A percentile compares a stretch with the other conserved stretches of the same genome.
Conservation (phyloP, 1,140 invertebrate species). For the Anoplophora glabripennis region DNA sequence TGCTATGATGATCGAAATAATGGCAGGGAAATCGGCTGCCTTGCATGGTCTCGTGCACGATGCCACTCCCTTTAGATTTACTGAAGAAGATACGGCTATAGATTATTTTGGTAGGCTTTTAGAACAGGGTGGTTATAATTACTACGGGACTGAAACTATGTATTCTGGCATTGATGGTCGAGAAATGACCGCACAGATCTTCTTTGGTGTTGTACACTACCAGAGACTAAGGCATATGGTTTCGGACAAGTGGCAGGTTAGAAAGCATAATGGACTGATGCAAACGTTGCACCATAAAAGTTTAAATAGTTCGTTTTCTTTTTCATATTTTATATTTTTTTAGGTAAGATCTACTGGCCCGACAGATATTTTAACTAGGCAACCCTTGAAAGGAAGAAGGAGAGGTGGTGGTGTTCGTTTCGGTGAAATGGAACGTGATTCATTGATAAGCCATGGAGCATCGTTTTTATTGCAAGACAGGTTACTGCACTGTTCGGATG, state of each 20-base stretch:
- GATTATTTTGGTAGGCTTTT: conserved; percentile 92
- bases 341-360: conserved; percentile 92
- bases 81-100: conserved; percentile 87
- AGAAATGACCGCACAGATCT: conserved; percentile 93
- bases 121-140: conserved; percentile 88
- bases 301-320: background rate
- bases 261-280: background rate
- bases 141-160: conserved; percentile 93
- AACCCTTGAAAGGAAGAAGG: conserved; percentile 88
- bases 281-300: background rate
- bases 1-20: conserved; percentile 98
- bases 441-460: conserved; percentile 91
- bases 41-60: conserved; percentile 91
- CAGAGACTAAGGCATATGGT: conserved; percentile 98
- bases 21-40: conserved; percentile 96
- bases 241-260: conserved; percentile 95
- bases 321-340: conserved; percentile 7
- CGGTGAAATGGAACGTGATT: conserved; percentile 99
- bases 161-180: conserved; percentile 90
- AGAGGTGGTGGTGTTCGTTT: conserved; percentile 93
- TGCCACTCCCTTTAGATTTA: conserved; percentile 93
- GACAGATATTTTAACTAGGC: conserved; percentile 83
- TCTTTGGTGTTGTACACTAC: conserved; percentile 97
- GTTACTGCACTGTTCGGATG: conserved; percentile 92
- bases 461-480: conserved; percentile 91